Percentiles rank a stretch among this genome's conserved stretches.
Conservation (phyloP, 2,113 vertebrate species). For the Pluvianellus socialis region DNA sequence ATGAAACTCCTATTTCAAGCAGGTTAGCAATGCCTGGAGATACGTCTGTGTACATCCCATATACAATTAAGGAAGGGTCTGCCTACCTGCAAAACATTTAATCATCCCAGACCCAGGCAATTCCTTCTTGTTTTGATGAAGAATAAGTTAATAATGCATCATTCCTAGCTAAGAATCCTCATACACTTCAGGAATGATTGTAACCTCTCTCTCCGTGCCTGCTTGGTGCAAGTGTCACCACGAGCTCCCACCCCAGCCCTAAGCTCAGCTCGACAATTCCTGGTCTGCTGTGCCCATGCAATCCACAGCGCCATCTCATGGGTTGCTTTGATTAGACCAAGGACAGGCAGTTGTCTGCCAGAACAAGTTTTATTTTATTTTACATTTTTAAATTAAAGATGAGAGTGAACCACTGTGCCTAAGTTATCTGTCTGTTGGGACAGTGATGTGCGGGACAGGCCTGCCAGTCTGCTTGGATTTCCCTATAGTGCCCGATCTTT, state of each 20-base stretch:
- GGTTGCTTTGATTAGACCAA: background rate
- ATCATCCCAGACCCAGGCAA: background rate
- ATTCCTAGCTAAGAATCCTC: background rate
- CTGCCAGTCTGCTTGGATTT: background rate
- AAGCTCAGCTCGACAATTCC: background rate
- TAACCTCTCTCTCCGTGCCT: background rate
- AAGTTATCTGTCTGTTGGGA: background rate
- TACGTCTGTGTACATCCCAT: background rate
- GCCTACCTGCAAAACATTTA: background rate
- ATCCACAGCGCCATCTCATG: background rate
- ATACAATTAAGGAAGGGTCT: background rate
- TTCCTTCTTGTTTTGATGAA: background rate
- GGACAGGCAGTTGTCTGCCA: background rate
- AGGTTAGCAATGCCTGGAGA: background rate
- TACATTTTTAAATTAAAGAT: background rate
- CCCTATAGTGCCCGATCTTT: background rate
- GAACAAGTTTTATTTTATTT: background rate
- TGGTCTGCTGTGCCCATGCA: background rate
- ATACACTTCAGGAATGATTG: accelerated
- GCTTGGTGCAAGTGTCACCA: background rate
- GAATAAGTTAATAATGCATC: background rate
- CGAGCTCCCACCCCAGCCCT: background rate
- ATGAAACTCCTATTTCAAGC: background rate
- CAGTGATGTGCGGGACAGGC: background rate
- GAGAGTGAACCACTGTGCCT: background rate